phyloP scores from a whole-genome alignment of 2,797 vertebrate genomes.

The Anguilla anguilla region DNA sequence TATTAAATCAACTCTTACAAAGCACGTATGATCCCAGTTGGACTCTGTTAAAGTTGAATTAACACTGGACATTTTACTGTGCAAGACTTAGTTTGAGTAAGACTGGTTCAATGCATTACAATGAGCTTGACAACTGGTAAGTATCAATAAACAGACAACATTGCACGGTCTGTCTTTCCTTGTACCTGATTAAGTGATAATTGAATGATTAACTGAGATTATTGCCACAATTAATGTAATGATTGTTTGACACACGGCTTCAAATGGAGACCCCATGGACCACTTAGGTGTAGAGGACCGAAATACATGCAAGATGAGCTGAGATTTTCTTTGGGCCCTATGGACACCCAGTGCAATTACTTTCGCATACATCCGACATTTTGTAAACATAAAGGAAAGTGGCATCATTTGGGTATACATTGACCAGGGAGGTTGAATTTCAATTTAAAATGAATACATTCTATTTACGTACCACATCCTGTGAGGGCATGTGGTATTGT shows the following conservation, averaged over 20 bases:
- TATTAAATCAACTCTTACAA: no score
- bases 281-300: background rate
- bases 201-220: background rate
- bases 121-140: background rate
- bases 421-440: background rate
- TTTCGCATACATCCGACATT: background rate
- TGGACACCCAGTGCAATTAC: background rate
- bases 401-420: background rate
- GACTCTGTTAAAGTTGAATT: no score
- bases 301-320: background rate
- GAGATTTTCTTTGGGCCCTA: background rate
- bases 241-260: background rate
- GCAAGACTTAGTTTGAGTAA: background rate
- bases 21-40: no score
- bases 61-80: no score
- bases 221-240: background rate
- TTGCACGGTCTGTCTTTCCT: background rate
- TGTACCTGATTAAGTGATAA: background rate
- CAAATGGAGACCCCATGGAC: background rate
- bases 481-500: background rate
- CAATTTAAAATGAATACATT: no score
- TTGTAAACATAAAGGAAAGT: background rate
- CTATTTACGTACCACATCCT: no score
- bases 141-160: background rate
- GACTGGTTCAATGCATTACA: background rate